Evolutionary conservation across 1,140 invertebrate species (phyloP).

Genomic region (Paraescarpia echinospica): DNA sequence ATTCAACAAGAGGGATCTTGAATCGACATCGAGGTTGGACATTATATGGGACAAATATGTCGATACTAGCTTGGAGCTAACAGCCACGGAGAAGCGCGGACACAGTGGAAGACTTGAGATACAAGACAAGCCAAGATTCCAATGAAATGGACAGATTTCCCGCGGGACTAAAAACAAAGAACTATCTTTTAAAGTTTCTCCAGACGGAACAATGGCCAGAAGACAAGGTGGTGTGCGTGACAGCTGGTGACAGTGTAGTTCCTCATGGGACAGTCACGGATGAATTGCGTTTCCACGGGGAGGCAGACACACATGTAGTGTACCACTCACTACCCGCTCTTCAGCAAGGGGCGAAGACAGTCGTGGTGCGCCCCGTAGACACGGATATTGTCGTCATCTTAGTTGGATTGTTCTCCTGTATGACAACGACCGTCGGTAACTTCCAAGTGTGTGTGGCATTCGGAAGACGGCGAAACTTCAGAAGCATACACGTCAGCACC

Average conservation of each 20-base stretch:
- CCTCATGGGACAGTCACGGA: neutral
- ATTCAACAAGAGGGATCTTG: neutral
- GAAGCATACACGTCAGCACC: neutral
- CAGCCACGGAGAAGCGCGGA: too few relatives aligned
- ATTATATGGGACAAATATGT: neutral
- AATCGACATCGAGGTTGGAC: neutral
- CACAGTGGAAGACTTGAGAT: neutral
- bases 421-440: neutral
- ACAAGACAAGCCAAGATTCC: neutral
- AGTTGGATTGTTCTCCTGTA: neutral
- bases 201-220: neutral
- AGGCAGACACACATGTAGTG: neutral
- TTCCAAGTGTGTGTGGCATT: neutral
- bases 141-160: neutral
- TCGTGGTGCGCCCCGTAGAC: neutral
- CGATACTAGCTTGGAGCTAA: neutral
- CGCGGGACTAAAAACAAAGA: neutral
- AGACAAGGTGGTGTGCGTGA: neutral
- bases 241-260: neutral
- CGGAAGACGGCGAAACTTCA: neutral
- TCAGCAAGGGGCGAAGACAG: neutral
- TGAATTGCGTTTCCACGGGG: neutral
- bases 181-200: neutral
- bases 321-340: neutral
- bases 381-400: neutral